A percentile compares a stretch with the other conserved stretches of the same genome.
Evolutionary conservation across 2,797 vertebrate genomes (phyloP).

Genomic region (Natrix natrix): DNA sequence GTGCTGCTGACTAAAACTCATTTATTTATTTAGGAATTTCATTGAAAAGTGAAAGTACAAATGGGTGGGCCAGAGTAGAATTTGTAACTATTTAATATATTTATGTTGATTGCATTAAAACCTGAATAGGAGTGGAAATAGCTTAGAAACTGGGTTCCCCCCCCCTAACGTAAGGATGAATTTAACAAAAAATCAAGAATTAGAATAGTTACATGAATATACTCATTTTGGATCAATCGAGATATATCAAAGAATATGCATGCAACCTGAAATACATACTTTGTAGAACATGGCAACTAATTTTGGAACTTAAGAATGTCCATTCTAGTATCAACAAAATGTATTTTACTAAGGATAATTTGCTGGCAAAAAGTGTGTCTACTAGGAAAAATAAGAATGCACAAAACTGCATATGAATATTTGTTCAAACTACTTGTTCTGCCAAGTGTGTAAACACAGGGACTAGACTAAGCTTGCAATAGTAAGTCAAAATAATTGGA

Average conservation of each 20-base stretch:
- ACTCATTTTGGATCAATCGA: not conserved
- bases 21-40: not conserved
- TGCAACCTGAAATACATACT: not conserved
- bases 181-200: not conserved
- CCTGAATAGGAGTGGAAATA: not conserved
- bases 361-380: not conserved
- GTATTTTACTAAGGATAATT: not conserved
- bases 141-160: not conserved
- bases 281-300: not conserved
- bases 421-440: not conserved
- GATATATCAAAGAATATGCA: not conserved
- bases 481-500: not conserved
- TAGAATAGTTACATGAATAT: not conserved
- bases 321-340: not conserved
- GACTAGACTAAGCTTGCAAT: not conserved
- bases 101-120: not conserved
- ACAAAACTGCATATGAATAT: not conserved
- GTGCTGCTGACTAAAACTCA: not conserved
- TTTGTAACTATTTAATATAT: not conserved
- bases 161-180: not conserved
- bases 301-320: not conserved
- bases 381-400: not conserved
- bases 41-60: not conserved
- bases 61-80: not conserved
- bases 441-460: not conserved